Evolutionary conservation across 2,113 vertebrate genomes (phyloP), one percentile per base, ranked within the genome.

Genomic region (Sorex fumeus): DNA sequence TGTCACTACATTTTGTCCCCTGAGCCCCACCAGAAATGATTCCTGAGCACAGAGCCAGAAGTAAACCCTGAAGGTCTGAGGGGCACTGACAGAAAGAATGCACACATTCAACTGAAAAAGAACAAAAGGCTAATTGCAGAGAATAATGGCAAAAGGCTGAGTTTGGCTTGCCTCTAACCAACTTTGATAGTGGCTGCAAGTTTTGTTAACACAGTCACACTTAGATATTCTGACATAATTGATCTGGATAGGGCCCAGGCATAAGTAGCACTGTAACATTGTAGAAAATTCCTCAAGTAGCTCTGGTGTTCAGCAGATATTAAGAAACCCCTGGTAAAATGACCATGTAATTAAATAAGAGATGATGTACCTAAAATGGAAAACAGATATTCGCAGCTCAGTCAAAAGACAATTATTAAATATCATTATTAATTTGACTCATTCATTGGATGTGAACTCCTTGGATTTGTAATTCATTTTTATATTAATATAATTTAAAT

Each of bases 371-470:
- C 21, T 6, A 27, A 27, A 64, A 27, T n/a, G 47, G 36, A 43
- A 87, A 83, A 67, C 45, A 77, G 10, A 76, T 64, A 86, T 36
- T 21, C 85, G 40, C 60, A 45, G 57, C n/a, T 83, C 64, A 11
- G 30, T 81, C 80, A 77, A 87, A 78, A 79, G 19, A 88, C 0
- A 82, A 43, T 53, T 28, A 34, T 84, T 57, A 85, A 86, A 95
- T 71, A 28, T 25, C 32, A 21, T 34, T 23, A 60, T 72, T 80
- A 90, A 74, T 67, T 89, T 92, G 32, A 34, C 27, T 81, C 9
- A 57, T 40, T 40, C 40, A 7, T 84, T 62, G 72, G 40, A 79
- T 85, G 43, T 82, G 67, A 83, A 76, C 7, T 84, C 43, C 27
- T 88, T 80, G 45, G 19, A 60, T 67, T 84, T 47, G 77, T 53